Evolutionary conservation across 2,888 invertebrate species (phyloP).

Genomic region (Hecatera dysodea): DNA sequence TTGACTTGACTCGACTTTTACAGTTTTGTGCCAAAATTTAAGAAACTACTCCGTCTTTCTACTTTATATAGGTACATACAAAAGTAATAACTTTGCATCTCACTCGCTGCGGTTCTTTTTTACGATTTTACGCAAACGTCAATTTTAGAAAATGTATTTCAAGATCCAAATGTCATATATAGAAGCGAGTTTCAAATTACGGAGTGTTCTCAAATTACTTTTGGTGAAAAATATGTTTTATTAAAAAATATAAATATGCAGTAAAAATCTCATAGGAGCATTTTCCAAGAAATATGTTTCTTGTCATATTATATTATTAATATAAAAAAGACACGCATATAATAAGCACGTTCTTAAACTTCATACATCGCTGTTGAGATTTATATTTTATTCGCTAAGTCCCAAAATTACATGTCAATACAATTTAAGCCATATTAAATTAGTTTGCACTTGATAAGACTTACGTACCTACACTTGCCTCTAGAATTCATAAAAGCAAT

Average conservation of each 20-base stretch:
- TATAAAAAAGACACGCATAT: not conserved
- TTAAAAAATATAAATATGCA: not conserved
- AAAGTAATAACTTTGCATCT: slow-evolving; percentile 50
- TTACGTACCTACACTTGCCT: too few species aligned
- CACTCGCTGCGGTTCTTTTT: slow-evolving; percentile 48
- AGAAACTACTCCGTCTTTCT: slow-evolving; percentile 21
- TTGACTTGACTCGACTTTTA: slow-evolving; percentile 38
- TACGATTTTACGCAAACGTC: slow-evolving; percentile 53
- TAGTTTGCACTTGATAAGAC: slow-evolving; percentile 1
- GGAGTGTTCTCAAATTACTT: not conserved
- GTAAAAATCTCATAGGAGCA: not conserved
- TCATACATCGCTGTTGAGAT: not conserved
- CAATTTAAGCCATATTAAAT: not conserved
- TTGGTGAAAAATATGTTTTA: not conserved
- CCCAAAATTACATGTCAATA: not conserved
- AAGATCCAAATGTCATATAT: slow-evolving; percentile 8
- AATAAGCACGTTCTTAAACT: not conserved
- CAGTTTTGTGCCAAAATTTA: slow-evolving; percentile 36
- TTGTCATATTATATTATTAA: not conserved
- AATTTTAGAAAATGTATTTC: slow-evolving; percentile 40
- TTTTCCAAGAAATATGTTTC: not conserved
- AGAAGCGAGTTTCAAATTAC: slow-evolving; percentile 14
- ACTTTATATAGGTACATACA: slow-evolving; percentile 32
- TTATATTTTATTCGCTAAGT: not conserved
- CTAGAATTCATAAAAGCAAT: not conserved